Evolutionary conservation across 2,797 vertebrate species (phyloP), one percentile per base, ranked within the genome.

Genomic region (Ambastaia sidthimunki): DNA sequence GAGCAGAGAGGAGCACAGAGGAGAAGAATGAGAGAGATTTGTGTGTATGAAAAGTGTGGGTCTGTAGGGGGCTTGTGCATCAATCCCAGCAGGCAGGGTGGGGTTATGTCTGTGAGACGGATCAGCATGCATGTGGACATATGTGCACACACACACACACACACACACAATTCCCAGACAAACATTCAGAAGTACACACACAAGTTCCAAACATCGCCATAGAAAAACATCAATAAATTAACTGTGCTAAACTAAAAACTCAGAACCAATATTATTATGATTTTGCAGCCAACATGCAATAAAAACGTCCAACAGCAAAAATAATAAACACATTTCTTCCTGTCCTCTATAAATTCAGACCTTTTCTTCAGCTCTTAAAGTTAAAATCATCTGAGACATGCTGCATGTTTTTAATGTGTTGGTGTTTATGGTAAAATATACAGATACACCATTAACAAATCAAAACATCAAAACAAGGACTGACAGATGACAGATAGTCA

Each of bases 121-220:
- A 69, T 78, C 50, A 55, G 60, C 83, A 88, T 75, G 68, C 62
- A 90, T 44, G 86, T 62, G 83, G 2, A 85, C 79, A 41, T 41
- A 41, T n/a, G n/a, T n/a, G n/a, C n/a, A n/a, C n/a, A 78, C 52
- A 77, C 25, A 60, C 19, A 80, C 16, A 74, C 28, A 77, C 59
- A 84, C 70, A 77, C 63, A 76, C 34, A 37, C 28, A 41, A 80
- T 47, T 68, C 34, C 83, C 34, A 83, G 54, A 86, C 68, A 47
- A 16, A 2, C 67, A 74, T 60, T 48, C 34, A 80, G 16, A 81
- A 18, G 37, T 19, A 76, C 66, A 82, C 66, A 80, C 23, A 71
- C 2, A 16, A 80, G 34, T 74, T 9, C 66, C 47, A 80, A 55
- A 73, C 31, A 48, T 73, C 48, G 47, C 18, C 50, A 57, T 16